Base-by-base conservation (phyloP, 2,113 vertebrate genomes). In the Myrmophylax atrothorax region DNA sequence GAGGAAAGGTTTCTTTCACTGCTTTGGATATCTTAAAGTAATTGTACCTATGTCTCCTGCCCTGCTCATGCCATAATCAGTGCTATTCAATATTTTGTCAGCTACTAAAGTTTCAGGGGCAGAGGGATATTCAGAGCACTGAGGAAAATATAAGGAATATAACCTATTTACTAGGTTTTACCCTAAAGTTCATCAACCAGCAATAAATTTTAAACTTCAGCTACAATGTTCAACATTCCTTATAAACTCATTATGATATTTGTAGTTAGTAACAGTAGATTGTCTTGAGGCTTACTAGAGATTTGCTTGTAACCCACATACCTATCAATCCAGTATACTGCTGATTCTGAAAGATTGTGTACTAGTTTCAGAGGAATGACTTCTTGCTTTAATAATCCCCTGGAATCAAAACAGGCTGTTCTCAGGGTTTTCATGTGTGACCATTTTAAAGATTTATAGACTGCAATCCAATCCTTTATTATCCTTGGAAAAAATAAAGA, bases 311-410 rank as follows among this genome's bases (percentile, higher is more conserved):
- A 59, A 55, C 28, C 38, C 35, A 28, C 7, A n/a, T 38, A 31
- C 10, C 8, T 55, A 80, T 25, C 25, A 74, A 55, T 68, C 10
- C 58, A 40, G 16, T 22, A 35, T 29, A 23, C 7, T 64, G 35
- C 28, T 84, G 74, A 52, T 83, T 87, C 38, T 82, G 47, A 72
- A 74, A 15, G n/a, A 44, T 20, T 84, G 29, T 76, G 82, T 82
- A 47, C 35, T 60, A 82, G 35, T 60, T 84, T 81, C 58, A 92
- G 60, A 90, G 52, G n/a, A 70, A 25, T 56, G 80, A 84, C 64
- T 86, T 86, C 33, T 68, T 86, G 29, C 67, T 94, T 72, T 83
- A 86, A 90, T 94, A 94, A 93, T 92, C 52, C 91, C 25, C 26
- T 67, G 35, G 44, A 90, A 90, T 78, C 64, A 87, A 56, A 93